Base-by-base conservation (phyloP, 30 jellyfish, hydroid and myxozoan genomes). In the Mastigias papua region DNA sequence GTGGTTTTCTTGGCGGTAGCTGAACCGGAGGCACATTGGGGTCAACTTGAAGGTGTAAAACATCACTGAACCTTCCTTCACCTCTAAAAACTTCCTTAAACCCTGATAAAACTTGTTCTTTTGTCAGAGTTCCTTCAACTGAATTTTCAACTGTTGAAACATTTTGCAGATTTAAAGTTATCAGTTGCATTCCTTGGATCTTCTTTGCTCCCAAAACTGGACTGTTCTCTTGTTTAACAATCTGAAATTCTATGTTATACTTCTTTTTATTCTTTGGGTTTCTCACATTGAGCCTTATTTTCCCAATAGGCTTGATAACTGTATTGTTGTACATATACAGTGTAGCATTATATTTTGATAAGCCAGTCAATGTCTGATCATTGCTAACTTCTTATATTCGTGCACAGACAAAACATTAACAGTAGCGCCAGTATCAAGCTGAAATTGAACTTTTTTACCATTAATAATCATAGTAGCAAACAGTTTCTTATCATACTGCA, bases 361-460 rank as follows among this genome's bases (percentile, higher is more conserved):
- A 60, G 33, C 72, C 21, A 3, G 72, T 27, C 72, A 60, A 27
- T 60, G 72, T 60, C 72, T 60, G 21, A 60, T 60, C 72, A 3
- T 60, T 60, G 33, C 72, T 60, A 27, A 60, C 33, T 60, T 60
- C 72, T 60, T 50, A 50, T 50, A 50, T 21, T 50, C 65, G 15
- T 60, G 72, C 72, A 60, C 72, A 17, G 21, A 60, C 80, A 69
- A 28, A 34, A 69, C 67, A 69, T 26, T 69, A 69, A 69, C 67
- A 69, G 80, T 69, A 69, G 80, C 80, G 4, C 67, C 80, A 30
- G 80, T 69, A 69, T 69, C 80, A 30, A 69, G 58, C 50, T 69
- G 80, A 69, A 69, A 69, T 31, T 69, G 50, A 30, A 69, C 80
- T 28, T 34, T 25, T 69, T 69, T 23, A 34, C 58, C 80, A 34